A percentile compares a stretch with the other conserved stretches of the same genome.
Evolutionary conservation across 2,888 invertebrate species (phyloP).

Genomic region (Phaedon cochleariae): DNA sequence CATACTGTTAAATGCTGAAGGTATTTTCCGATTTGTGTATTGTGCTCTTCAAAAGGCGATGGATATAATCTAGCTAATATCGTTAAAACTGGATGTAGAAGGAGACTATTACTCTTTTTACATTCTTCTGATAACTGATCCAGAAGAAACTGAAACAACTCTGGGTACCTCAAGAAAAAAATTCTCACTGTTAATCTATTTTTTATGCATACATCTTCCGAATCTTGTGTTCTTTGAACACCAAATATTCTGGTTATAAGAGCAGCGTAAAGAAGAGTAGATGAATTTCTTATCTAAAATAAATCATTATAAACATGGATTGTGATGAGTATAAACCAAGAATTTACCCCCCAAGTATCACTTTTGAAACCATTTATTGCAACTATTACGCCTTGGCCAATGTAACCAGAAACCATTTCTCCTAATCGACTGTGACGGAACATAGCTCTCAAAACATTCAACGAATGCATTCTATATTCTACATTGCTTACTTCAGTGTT

Average conservation of each 20-base stretch:
- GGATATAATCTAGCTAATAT: conserved; percentile 82
- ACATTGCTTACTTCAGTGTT: conserved; percentile 50
- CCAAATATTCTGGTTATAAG: conserved; percentile 89
- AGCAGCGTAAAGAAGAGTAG: conserved; percentile 84
- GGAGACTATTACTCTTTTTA: conserved; percentile 64
- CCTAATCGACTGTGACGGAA: conserved; percentile 80
- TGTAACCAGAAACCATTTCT: conserved; percentile 74
- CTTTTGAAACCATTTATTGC: conserved; percentile 80
- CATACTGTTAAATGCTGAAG: conserved; percentile 72
- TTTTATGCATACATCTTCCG: conserved; percentile 68
- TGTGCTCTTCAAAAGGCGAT: conserved; percentile 74
- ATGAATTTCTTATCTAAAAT: conserved; percentile 81
- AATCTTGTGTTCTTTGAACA: conserved; percentile 72
- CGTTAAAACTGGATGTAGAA: conserved; percentile 79
- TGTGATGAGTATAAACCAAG: background rate
- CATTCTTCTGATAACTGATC: conserved; percentile 53
- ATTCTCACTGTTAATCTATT: conserved; percentile 79
- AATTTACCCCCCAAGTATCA: conserved; percentile 78
- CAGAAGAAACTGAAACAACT: conserved; percentile 67
- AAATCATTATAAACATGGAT: background rate
- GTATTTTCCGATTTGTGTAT: conserved; percentile 70
- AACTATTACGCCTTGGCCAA: conserved; percentile 74
- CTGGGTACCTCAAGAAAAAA: conserved; percentile 80
- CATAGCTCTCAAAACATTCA: conserved; percentile 86
- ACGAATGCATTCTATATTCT: conserved; percentile 78